These are phyloP conservation scores for Notolabrus celidotus DNA, from an alignment of 2,797 vertebrate species.

Conservation along the genomic window DNA sequence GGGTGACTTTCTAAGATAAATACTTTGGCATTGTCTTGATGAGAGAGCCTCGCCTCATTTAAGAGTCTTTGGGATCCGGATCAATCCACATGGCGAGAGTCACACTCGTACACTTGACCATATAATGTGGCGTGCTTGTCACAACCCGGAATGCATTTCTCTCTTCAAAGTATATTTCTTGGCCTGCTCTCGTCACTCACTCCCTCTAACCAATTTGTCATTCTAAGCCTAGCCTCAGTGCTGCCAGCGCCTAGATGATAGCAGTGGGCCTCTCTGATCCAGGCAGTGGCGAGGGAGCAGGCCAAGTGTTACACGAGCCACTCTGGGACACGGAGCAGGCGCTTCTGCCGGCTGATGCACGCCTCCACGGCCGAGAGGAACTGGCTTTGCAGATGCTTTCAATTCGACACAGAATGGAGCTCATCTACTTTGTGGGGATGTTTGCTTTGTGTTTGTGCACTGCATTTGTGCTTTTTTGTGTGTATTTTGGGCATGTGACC, in stretches of 20 bases:
- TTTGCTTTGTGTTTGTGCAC: conserved; percentile 68
- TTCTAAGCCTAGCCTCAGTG: conserved; percentile 80
- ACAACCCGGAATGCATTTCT: conserved; percentile 76
- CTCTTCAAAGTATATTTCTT: conserved; percentile 86
- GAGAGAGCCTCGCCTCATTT: conserved; percentile 71
- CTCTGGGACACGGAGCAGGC: conserved; percentile 80
- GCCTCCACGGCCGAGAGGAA: conserved; percentile 81
- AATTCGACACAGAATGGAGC: conserved; percentile 81
- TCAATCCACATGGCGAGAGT: conserved; percentile 72
- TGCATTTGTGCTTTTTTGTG: conserved; percentile 56
- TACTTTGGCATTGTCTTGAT: conserved; percentile 78
- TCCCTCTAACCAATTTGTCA: conserved; percentile 89
- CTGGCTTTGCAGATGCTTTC: conserved; percentile 83
- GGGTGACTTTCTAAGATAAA: conserved; percentile 82
- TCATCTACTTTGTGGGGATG: conserved; percentile 79
- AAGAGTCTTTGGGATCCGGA: conserved; percentile 79
- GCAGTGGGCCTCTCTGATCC: conserved; percentile 86
- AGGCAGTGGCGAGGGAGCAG: conserved; percentile 84
- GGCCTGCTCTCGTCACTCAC: conserved; percentile 80
- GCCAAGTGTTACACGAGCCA: conserved; percentile 86
- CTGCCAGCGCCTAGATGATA: conserved; percentile 86
- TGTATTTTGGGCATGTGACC: conserved; percentile 32
- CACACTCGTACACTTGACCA: conserved; percentile 81
- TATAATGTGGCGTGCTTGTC: conserved; percentile 81
- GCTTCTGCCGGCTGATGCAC: conserved; percentile 83